Percentiles rank a stretch among this genome's conserved stretches.
Conservation (phyloP, 2,888 invertebrate species). For the Cyrtodaria siliqua region DNA sequence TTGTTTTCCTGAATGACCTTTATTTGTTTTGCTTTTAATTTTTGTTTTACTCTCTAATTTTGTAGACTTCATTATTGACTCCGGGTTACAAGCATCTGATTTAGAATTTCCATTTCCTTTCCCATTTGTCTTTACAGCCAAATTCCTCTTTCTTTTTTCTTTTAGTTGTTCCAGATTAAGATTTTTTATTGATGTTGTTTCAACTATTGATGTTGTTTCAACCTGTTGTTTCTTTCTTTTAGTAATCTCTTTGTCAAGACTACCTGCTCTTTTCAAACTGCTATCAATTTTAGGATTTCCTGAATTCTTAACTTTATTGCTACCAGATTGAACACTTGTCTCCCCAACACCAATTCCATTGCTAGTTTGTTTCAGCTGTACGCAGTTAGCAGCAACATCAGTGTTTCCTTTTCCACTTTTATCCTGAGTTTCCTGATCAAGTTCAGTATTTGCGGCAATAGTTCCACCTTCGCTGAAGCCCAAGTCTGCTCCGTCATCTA, state of each 20-base stretch:
- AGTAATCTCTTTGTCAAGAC: too few relatives aligned
- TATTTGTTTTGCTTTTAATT: background rate
- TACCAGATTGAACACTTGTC: too few relatives aligned
- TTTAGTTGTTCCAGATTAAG: conserved; percentile 11
- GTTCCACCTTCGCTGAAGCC: conserved; percentile 20
- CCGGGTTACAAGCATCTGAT: conserved; percentile 1
- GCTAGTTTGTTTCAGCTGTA: too few relatives aligned
- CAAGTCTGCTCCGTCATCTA: conserved; percentile 31
- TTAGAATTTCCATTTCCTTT: background rate
- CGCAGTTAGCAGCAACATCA: background rate
- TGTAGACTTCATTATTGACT: background rate
- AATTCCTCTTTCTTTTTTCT: conserved; percentile 24
- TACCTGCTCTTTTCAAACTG: too few relatives aligned
- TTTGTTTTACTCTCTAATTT: background rate
- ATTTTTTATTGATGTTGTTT: too few relatives aligned
- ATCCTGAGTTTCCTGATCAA: background rate
- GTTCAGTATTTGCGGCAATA: too few relatives aligned
- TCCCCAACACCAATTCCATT: background rate
- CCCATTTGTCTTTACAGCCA: background rate
- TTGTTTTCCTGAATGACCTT: background rate
- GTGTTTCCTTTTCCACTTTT: background rate
- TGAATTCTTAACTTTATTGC: too few relatives aligned
- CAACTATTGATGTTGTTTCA: too few relatives aligned
- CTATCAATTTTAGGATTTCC: too few relatives aligned
- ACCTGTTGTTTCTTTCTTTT: too few relatives aligned